Evolutionary conservation across 1,140 invertebrate species (phyloP).

Genomic region (Ctenoplectra terminalis): DNA sequence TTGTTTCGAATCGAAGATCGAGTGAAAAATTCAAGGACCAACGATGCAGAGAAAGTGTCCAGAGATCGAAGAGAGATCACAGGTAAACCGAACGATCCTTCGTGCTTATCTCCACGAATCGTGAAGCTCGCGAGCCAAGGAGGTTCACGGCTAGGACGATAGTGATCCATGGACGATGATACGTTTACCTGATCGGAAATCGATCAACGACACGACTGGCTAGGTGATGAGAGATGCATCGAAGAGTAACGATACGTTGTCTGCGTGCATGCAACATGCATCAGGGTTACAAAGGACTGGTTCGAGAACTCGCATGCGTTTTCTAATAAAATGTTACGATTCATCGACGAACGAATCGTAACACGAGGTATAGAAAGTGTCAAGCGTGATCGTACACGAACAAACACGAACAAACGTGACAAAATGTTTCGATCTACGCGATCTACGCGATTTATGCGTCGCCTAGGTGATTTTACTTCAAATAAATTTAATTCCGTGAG

Average conservation of each 20-base stretch:
- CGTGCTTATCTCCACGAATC: not conserved
- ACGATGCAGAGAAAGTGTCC: too few relatives aligned
- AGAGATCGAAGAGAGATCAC: not conserved
- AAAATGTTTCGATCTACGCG: slow-evolving; percentile 1
- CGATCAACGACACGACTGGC: slow-evolving; percentile 29
- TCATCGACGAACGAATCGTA: not conserved
- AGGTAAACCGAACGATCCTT: slow-evolving; percentile 24
- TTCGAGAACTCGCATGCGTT: slow-evolving; percentile 59
- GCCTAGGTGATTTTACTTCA: not conserved
- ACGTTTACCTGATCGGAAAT: slow-evolving; percentile 52
- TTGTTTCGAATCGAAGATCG: too few relatives aligned
- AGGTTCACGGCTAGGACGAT: slow-evolving; percentile 24
- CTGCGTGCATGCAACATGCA: slow-evolving; percentile 69
- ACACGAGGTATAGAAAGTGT: not conserved
- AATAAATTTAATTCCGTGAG: not conserved
- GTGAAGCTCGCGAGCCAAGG: not conserved
- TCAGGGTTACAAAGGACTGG: slow-evolving; percentile 34
- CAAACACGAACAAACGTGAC: slow-evolving; percentile 47
- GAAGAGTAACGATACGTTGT: slow-evolving; percentile 44
- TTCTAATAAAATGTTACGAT: slow-evolving; percentile 12
- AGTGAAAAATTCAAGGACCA: too few relatives aligned
- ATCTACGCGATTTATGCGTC: not conserved
- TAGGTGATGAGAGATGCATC: slow-evolving; percentile 58
- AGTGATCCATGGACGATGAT: slow-evolving; percentile 27
- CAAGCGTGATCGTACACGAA: slow-evolving; percentile 44